Percentiles rank a stretch among this genome's conserved stretches.
phyloP scores from a whole-genome alignment of 2,797 vertebrate genomes.

The Fringilla coelebs region DNA sequence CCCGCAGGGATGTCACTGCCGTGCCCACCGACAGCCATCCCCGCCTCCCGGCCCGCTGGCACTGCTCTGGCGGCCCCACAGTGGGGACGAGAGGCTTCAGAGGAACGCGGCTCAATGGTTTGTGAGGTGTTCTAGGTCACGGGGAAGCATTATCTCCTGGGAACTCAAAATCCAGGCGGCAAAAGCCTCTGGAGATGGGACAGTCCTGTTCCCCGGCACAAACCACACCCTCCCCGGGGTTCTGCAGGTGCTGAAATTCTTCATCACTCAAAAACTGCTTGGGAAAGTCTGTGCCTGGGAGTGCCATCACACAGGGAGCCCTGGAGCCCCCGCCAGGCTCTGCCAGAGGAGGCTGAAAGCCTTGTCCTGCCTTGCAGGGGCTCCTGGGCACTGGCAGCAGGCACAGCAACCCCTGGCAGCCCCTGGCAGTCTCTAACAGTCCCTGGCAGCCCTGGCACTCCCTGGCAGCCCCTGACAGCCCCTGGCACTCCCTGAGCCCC shows the following conservation, averaged over 20 bases:
- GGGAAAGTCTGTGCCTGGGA: background rate
- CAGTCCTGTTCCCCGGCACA: background rate
- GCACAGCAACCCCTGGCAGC: background rate
- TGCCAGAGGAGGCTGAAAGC: background rate
- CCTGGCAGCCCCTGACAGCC: no score
- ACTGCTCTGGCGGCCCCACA: background rate
- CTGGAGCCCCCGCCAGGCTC: background rate
- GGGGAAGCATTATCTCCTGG: background rate
- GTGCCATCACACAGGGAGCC: accelerated
- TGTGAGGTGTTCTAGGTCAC: accelerated
- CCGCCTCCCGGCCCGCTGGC: background rate
- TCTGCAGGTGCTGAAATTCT: accelerated
- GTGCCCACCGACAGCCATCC: background rate
- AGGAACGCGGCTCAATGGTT: accelerated
- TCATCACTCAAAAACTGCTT: no score
- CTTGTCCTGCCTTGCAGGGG: no score
- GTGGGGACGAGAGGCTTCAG: background rate
- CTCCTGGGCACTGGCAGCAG: no score
- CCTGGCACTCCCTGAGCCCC: no score
- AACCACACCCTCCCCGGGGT: accelerated
- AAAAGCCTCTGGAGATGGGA: background rate
- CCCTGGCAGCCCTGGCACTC: no score
- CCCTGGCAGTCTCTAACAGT: no score
- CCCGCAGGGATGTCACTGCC: background rate
- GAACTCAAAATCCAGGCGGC: background rate